Evolutionary conservation across 2,888 invertebrate genomes (phyloP), one percentile per base, ranked within the genome.

Genomic region (Tachina grossa): DNA sequence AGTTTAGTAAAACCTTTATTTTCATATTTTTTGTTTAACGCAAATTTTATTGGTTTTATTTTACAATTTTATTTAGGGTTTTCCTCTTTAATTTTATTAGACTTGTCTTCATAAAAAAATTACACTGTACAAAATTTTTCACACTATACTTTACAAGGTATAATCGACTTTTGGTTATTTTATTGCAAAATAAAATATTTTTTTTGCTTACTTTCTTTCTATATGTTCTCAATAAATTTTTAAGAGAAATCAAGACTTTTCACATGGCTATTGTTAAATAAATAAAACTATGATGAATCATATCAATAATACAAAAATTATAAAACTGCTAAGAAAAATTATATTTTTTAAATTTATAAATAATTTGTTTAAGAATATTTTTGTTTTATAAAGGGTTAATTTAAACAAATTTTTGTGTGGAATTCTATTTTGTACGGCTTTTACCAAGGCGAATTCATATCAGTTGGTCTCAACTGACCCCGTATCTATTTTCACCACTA

Each of bases 101-200:
- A 81, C 72, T 74, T 77, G 65, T 63, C 76, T 80, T 81, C 72
- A 81, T 83, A 86, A 81, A 83, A 31, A 84, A 86, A 84, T 78
- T 86, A 84, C 84, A 86, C 85, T 85, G 85, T 85, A 85, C 85
- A 85, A 85, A 85, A 83, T 61, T 55, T 57, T 83, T 76, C 79
- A 85, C 83, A 61, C 83, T 79, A 72, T 85, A 76, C 59, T 83
- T 83, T 83, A 79, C 85, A 79, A 83, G 76, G 71, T 79, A 65
- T 83, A 83, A 85, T 85, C 82, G 85, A 85, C 85, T 74, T 55
- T 69, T 65, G 55, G 39, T 72, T 57, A 10, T 66, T 39, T 51
- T 39, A n/a, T 39, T 65, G 14, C 1, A 39, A 39, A n/a, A 66
- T 31, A 31, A 47, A 45, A 45, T 65, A n/a, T 5, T 31, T n/a